Percentiles rank a stretch among this genome's conserved stretches.
phyloP scores from a whole-genome alignment of 1,140 invertebrate species.

The Listronotus bonariensis region DNA sequence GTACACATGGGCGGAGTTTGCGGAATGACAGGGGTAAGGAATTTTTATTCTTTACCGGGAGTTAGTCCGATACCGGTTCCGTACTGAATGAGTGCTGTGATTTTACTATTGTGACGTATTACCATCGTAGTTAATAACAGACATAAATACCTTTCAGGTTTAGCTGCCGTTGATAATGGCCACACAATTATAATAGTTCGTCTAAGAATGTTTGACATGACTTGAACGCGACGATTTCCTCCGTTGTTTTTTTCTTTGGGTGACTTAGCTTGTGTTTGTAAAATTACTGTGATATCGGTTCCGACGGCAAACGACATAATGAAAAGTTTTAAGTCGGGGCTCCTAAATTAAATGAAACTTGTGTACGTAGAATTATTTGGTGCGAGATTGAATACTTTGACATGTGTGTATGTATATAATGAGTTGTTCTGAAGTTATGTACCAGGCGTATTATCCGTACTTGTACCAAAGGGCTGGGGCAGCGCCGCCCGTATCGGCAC shows the following conservation, averaged over 20 bases:
- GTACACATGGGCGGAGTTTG: constrained; percentile 37
- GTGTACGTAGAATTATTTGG: constrained; percentile 18
- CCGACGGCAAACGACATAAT: constrained; percentile 7
- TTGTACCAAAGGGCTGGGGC: constrained; percentile 60
- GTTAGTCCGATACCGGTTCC: constrained; percentile 45
- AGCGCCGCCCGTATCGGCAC: constrained; percentile 54
- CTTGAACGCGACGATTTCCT: constrained; percentile 3
- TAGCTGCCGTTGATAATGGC: neutral
- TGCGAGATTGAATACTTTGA: constrained; percentile 33
- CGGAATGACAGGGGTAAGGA: constrained; percentile 40
- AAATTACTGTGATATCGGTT: constrained; percentile 1
- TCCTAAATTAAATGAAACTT: constrained; percentile 2
- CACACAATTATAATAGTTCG: neutral
- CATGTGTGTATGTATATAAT: constrained; percentile 55
- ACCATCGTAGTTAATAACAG: constrained; percentile 6
- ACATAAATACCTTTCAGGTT: constrained; percentile 1
- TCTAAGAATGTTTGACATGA: constrained; percentile 16
- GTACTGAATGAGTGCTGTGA: constrained; percentile 38
- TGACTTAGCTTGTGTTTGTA: neutral
- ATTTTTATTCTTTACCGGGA: constrained; percentile 44
- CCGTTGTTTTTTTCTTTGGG: neutral
- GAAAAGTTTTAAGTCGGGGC: neutral
- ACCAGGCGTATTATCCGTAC: constrained; percentile 64
- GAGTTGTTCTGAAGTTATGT: constrained; percentile 65
- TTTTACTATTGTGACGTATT: constrained; percentile 39